These are phyloP conservation scores for Drosophila simulans DNA, from an alignment of 1,140 invertebrate genomes.

Conservation along the genomic window DNA sequence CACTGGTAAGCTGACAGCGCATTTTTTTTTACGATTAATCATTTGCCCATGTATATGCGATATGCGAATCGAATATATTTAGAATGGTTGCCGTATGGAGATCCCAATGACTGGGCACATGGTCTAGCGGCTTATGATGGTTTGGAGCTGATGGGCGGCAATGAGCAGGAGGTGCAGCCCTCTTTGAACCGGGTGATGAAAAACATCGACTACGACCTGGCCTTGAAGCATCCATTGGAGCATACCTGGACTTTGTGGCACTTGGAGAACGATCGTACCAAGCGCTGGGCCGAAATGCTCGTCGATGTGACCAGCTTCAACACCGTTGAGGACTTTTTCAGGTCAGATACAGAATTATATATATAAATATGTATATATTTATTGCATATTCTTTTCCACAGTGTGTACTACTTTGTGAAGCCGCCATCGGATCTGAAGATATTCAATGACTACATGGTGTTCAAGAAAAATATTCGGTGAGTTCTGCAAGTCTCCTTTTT, in stretches of 20 bases:
- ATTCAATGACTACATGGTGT: slow-evolving; percentile 98
- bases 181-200: slow-evolving; percentile 53
- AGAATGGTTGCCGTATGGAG: slow-evolving; percentile 27
- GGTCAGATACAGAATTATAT: slow-evolving; percentile 28
- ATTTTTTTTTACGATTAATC: too few relatives aligned
- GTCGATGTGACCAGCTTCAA: slow-evolving; percentile 96
- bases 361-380: too few relatives aligned
- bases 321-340: slow-evolving; percentile 99
- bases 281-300: slow-evolving; percentile 96
- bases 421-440: slow-evolving; percentile 94
- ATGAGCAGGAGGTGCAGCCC: slow-evolving; percentile 31
- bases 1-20: neutral
- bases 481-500: neutral
- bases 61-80: too few relatives aligned
- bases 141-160: neutral
- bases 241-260: slow-evolving; percentile 99
- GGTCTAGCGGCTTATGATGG: neutral
- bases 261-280: slow-evolving; percentile 95
- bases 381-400: slow-evolving; percentile 67
- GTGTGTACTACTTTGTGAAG: slow-evolving; percentile 98
- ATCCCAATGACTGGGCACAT: slow-evolving; percentile 1
- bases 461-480: slow-evolving; percentile 95
- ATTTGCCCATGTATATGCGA: too few relatives aligned
- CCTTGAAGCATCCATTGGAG: slow-evolving; percentile 97
- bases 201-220: slow-evolving; percentile 81